Percentiles rank a stretch among this genome's conserved stretches.
phyloP scores from a whole-genome alignment of 2,113 vertebrate species.

The Charina bottae region DNA sequence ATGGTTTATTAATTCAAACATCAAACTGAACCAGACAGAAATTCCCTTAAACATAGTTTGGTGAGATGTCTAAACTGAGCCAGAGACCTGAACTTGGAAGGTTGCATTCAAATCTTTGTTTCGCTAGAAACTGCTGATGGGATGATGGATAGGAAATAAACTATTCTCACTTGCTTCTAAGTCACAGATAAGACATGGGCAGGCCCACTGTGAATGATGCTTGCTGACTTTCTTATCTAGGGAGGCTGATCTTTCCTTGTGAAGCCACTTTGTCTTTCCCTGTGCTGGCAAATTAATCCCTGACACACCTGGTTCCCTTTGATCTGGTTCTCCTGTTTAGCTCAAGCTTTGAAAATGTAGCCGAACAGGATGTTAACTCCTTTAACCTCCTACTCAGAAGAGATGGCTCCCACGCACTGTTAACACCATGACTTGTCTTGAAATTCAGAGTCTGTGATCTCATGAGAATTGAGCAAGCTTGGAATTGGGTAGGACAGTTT shows the following conservation, averaged over 20 bases:
- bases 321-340: conserved; percentile 65
- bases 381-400: conserved; percentile 68
- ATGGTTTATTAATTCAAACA: not conserved
- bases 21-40: not conserved
- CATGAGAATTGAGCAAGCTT: conserved; percentile 62
- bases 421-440: conserved; percentile 50
- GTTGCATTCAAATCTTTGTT: not conserved
- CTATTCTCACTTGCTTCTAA: conserved; percentile 2
- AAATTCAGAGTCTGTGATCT: conserved; percentile 48
- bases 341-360: conserved; percentile 71
- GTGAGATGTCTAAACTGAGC: not conserved
- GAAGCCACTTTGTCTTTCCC: conserved; percentile 65
- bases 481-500: conserved; percentile 21
- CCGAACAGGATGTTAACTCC: conserved; percentile 65
- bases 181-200: not conserved
- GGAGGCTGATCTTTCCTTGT: conserved; percentile 61
- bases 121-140: not conserved
- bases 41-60: not conserved
- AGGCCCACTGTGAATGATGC: rapidly evolving
- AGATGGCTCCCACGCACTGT: conserved; percentile 36
- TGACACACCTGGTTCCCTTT: conserved; percentile 55
- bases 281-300: conserved; percentile 58
- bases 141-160: conserved; percentile 8
- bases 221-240: conserved; percentile 15
- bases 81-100: not conserved